Evolutionary conservation across 2,113 vertebrate species (phyloP).

Genomic region (Hystrix cristata): DNA sequence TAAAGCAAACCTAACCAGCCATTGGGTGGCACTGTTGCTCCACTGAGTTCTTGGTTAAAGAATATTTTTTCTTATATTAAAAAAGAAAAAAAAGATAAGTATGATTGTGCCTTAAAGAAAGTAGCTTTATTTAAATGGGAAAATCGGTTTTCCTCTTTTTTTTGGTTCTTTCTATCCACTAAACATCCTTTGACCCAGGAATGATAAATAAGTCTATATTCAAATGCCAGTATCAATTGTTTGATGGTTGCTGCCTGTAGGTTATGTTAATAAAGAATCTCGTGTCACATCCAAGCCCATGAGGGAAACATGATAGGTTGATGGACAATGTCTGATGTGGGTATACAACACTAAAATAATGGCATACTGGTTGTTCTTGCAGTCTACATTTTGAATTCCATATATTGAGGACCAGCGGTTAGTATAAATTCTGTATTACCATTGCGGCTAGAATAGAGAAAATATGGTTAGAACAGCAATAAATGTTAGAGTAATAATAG

Average conservation of each 20-base stretch:
- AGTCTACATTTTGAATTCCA: neutral
- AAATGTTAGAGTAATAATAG: neutral
- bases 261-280: slow-evolving; percentile 43
- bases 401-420: neutral
- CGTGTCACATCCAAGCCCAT: neutral
- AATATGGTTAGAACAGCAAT: neutral
- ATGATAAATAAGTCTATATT: slow-evolving; percentile 42
- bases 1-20: slow-evolving; percentile 70
- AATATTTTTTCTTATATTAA: slow-evolving; percentile 11
- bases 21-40: slow-evolving; percentile 90
- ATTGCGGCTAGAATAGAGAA: neutral
- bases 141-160: slow-evolving; percentile 63
- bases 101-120: slow-evolving; percentile 76
- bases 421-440: neutral
- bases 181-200: slow-evolving; percentile 35
- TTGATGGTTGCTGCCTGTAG: neutral
- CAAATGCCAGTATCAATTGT: neutral
- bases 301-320: neutral
- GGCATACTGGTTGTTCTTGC: neutral
- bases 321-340: neutral
- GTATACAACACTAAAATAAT: neutral
- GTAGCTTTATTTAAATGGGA: slow-evolving; percentile 57
- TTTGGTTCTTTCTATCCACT: slow-evolving; percentile 42
- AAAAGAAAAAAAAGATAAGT: slow-evolving; percentile 66
- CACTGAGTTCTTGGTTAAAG: slow-evolving; percentile 65